Base-by-base conservation (phyloP, 2,113 vertebrate genomes). In the Tupaia chinensis region DNA sequence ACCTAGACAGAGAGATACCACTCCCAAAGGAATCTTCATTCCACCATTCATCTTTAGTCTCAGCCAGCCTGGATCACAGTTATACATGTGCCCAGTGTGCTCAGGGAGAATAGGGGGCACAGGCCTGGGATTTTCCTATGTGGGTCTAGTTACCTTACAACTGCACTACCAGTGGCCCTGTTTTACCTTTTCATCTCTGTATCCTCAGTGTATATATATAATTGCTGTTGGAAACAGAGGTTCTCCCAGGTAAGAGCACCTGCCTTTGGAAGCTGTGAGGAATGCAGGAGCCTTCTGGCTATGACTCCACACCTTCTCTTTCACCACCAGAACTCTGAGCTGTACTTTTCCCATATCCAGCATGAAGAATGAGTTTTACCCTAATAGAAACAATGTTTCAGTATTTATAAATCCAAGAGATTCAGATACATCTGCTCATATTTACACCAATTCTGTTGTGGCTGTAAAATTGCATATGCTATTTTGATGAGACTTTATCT, bases 381-480 rank as follows among this genome's bases (percentile, higher is more conserved):
- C 65, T 79, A 87, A 93, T 78, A 34, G 61, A 79, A 96, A 93
- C 68, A 95, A 91, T 97, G 80, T 97, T 97, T 97, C 96, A 95
- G 23, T 97, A 97, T 97, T 97, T 96, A 93, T 95, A 95, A 96
- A 95, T 95, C 89, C 76, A 60, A 96, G 86, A 89, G 12, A 97
- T 78, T 92, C 91, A 97, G 95, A 94, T 82, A 93, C 96, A 97
- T 97, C 94, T 98, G 97, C 79, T 97, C 89, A 89, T 97, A 97
- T 97, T 98, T 97, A 97, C 22, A 96, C 84, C 93, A 86, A 77
- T 97, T 94, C 96, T 95, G 79, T 76, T 94, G 87, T 0, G 66
- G 58, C 96, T 98, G 76, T 89, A 94, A 98, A 97, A 95, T 97
- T 96, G 58, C 96, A 97, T 96, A 97, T 98, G 96, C 97, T 98